phyloP scores from a whole-genome alignment of 1,140 invertebrate species.

The Eciton burchellii region DNA sequence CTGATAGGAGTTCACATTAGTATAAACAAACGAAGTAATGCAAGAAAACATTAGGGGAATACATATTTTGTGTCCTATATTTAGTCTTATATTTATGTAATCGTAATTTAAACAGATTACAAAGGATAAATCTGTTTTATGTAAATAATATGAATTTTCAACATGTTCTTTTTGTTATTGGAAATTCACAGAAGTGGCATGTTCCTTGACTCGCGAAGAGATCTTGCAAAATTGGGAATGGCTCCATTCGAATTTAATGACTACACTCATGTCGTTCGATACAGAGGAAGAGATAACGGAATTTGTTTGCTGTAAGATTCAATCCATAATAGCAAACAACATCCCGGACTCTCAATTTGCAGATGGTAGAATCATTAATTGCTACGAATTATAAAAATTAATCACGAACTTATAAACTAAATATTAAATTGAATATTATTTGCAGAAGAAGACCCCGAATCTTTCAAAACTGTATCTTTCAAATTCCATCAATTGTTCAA shows the following conservation, averaged over 20 bases:
- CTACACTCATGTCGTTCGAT: slow-evolving; percentile 95
- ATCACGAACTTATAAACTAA: background rate
- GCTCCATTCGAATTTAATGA: slow-evolving; percentile 94
- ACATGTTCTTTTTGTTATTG: slow-evolving; percentile 61
- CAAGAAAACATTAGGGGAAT: background rate
- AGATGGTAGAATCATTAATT: slow-evolving; percentile 84
- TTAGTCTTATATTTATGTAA: background rate
- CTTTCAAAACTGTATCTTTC: slow-evolving; percentile 92
- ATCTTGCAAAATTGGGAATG: slow-evolving; percentile 97
- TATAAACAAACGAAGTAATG: slow-evolving; percentile 2
- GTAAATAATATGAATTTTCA: slow-evolving; percentile 6
- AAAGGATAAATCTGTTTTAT: background rate
- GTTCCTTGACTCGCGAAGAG: slow-evolving; percentile 93
- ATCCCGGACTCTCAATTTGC: slow-evolving; percentile 82
- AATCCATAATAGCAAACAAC: slow-evolving; percentile 93
- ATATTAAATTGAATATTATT: slow-evolving; percentile 68
- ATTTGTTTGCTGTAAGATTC: slow-evolving; percentile 98
- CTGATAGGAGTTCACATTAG: slow-evolving; percentile 13
- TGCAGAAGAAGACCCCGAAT: slow-evolving; percentile 92
- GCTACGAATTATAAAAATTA: slow-evolving; percentile 49
- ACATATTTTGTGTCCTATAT: background rate
- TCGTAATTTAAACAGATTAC: background rate
- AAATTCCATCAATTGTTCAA: slow-evolving; percentile 96
- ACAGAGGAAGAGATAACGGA: slow-evolving; percentile 97
- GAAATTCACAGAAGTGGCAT: slow-evolving; percentile 91